Conservation (phyloP, 2,888 invertebrate species). For the Drosophila buzzatii region DNA sequence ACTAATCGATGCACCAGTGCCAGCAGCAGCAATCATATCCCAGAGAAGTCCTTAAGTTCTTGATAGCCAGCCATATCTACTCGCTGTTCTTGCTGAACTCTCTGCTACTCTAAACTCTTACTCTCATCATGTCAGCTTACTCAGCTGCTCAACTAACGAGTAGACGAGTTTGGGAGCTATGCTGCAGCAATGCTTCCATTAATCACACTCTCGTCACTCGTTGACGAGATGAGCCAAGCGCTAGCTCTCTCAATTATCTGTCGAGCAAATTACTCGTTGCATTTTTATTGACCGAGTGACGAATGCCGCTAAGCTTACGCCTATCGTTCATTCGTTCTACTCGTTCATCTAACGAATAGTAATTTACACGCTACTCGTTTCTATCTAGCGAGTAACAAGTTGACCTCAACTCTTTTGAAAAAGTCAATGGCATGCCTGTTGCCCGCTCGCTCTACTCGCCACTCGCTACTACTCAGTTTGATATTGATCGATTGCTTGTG, state of each 20-base stretch:
- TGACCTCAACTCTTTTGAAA: not conserved
- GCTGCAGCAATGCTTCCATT: not conserved
- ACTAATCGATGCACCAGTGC: constrained; percentile 12
- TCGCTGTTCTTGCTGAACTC: not conserved
- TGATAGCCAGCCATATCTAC: not conserved
- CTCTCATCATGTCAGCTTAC: not conserved
- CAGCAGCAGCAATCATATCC: constrained; percentile 8
- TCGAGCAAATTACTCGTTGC: not conserved
- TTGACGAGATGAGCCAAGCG: not conserved
- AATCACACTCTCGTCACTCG: not conserved
- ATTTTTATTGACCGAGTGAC: not conserved
- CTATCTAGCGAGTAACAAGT: not conserved
- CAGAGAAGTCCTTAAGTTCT: not conserved
- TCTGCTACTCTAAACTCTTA: not conserved
- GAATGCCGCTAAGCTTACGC: not conserved
- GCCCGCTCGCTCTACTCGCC: not conserved
- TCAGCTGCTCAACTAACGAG: not conserved
- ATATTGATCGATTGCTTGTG: not conserved
- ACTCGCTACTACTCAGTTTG: constrained; percentile 2
- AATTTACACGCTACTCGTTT: not conserved
- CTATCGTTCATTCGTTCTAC: not conserved
- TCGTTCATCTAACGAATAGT: not conserved
- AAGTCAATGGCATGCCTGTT: not conserved
- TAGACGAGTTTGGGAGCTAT: not conserved
- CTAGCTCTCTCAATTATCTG: too few species aligned